A percentile compares a stretch with the other conserved stretches of the same genome.
Evolutionary conservation across 2,888 invertebrate genomes (phyloP).

Genomic region (Megalurothrips usitatus): DNA sequence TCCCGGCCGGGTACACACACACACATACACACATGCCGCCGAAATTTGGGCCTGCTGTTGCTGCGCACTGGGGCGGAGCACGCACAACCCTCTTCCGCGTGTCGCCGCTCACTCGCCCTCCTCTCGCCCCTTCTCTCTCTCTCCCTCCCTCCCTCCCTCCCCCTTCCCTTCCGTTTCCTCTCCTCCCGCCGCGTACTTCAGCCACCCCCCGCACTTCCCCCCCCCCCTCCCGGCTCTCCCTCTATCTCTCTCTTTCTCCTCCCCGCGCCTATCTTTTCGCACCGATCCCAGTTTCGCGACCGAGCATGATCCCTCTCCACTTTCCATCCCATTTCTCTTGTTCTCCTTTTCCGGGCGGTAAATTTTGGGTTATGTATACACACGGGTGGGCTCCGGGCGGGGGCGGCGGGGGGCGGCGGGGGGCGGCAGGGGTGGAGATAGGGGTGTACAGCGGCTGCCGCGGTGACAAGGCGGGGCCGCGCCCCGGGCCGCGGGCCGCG

Average conservation of each 20-base stretch:
- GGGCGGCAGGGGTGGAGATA: not conserved
- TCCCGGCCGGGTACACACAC: no score
- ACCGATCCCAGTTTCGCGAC: conserved; percentile 6
- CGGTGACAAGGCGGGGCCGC: not conserved
- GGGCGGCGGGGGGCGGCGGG: not conserved
- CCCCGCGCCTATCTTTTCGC: not conserved
- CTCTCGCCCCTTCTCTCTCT: not conserved
- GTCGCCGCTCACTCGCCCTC: not conserved
- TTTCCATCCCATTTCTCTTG: conserved; percentile 26
- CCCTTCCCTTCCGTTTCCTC: not conserved
- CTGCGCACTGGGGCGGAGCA: not conserved
- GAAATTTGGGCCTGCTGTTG: not conserved
- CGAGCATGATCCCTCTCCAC: conserved; percentile 4
- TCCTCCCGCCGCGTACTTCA: not conserved
- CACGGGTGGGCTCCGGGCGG: not conserved
- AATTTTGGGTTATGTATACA: conserved; percentile 27
- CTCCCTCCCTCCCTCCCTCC: not conserved
- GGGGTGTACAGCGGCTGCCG: not conserved
- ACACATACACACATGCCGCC: no score
- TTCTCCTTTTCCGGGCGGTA: conserved; percentile 25
- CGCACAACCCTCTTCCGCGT: not conserved
- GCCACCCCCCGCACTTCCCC: no score
- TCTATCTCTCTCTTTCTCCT: no score
- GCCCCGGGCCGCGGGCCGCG: not conserved
- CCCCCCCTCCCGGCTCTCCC: not conserved